Conservation (phyloP, 2,797 vertebrate genomes). For the Pseudotriccus pelzelni region DNA sequence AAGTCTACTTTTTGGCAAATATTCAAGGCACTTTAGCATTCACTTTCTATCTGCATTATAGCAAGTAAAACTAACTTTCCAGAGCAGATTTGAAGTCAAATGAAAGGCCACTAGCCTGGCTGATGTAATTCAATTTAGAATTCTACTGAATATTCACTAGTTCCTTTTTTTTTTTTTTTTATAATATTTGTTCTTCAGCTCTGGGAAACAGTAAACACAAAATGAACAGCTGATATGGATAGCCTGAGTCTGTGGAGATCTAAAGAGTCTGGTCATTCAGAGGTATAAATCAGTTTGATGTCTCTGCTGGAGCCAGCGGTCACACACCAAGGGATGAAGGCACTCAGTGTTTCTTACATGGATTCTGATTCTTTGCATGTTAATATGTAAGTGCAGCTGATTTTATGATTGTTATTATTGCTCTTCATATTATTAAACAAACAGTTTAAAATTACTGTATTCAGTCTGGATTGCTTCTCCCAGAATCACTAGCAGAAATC, state of each 20-base stretch:
- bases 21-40: background rate
- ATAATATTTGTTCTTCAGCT: background rate
- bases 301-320: background rate
- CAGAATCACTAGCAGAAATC: conserved; percentile 48
- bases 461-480: conserved; percentile 51
- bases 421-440: conserved; percentile 60
- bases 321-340: background rate
- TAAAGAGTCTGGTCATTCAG: background rate
- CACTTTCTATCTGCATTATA: background rate
- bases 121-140: background rate
- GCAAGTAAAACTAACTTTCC: background rate
- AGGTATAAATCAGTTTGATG: background rate
- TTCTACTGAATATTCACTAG: background rate
- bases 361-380: background rate
- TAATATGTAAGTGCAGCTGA: background rate
- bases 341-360: background rate
- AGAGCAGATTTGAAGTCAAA: background rate
- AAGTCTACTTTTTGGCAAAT: background rate
- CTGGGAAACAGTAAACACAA: background rate
- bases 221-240: background rate
- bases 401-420: conserved; percentile 36
- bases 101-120: background rate
- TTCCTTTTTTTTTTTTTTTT: background rate
- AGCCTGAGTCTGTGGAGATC: background rate
- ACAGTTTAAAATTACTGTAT: conserved; percentile 58